phyloP scores from a whole-genome alignment of 1,140 invertebrate species.

The Conopomorpha cramerella region DNA sequence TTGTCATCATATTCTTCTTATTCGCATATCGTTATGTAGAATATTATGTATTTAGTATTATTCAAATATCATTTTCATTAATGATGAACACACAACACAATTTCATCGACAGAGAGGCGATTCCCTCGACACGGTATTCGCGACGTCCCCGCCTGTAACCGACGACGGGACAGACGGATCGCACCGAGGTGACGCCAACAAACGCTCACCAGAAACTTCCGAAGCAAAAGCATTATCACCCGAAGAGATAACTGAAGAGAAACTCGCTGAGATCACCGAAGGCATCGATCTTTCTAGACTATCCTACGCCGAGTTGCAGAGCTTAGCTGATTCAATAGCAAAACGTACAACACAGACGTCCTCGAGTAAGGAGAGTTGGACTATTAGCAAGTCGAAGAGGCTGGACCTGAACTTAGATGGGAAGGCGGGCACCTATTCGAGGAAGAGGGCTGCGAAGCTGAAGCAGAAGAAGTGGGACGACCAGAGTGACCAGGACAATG shows the following conservation, averaged over 20 bases:
- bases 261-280: slow-evolving; percentile 33
- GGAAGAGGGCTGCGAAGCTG: slow-evolving; percentile 42
- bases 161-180: slow-evolving; percentile 25
- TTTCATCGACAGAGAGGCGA: slow-evolving; percentile 66
- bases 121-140: slow-evolving; percentile 63
- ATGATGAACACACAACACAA: too few relatives aligned
- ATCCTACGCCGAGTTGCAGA: slow-evolving; percentile 41
- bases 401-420: slow-evolving; percentile 45
- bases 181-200: slow-evolving; percentile 7
- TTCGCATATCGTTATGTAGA: too few relatives aligned
- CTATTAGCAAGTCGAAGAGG: slow-evolving; percentile 36
- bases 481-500: slow-evolving; percentile 49
- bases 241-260: slow-evolving; percentile 35
- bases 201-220: slow-evolving; percentile 5
- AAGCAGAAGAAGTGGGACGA: slow-evolving; percentile 54
- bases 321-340: slow-evolving; percentile 36
- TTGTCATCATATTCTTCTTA: too few relatives aligned
- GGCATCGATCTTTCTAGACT: slow-evolving; percentile 39
- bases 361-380: slow-evolving; percentile 35
- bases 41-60: too few relatives aligned
- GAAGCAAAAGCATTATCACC: slow-evolving; percentile 7
- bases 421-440: slow-evolving; percentile 52
- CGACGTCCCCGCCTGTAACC: slow-evolving; percentile 57
- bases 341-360: slow-evolving; percentile 24
- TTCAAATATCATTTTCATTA: too few relatives aligned